Conservation (phyloP, 2,113 vertebrate genomes). For the Irena cyanogastra region DNA sequence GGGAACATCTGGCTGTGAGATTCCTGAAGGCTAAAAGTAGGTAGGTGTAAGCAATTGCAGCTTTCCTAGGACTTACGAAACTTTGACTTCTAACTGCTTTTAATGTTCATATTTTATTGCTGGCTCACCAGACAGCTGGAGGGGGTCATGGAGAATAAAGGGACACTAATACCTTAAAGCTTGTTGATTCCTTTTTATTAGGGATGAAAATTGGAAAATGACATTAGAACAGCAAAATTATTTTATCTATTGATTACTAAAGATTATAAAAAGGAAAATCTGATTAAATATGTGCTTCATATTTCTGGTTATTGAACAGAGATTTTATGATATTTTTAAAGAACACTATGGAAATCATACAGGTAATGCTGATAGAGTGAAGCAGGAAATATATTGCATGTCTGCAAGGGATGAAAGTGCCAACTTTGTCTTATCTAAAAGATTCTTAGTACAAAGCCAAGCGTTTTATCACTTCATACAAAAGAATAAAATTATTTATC, state of each 20-base stretch:
- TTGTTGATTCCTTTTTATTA: constrained; percentile 22
- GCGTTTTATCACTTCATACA: background rate
- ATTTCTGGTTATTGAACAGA: background rate
- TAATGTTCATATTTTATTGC: background rate
- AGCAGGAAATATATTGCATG: background rate
- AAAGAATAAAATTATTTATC: background rate
- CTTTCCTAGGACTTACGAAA: background rate
- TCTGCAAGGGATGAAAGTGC: background rate
- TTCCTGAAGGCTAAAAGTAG: background rate
- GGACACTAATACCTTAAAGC: background rate
- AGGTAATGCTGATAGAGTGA: background rate
- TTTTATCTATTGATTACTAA: background rate
- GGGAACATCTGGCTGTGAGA: background rate
- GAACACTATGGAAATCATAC: background rate
- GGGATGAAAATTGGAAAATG: background rate
- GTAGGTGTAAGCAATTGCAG: background rate
- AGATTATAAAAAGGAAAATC: background rate
- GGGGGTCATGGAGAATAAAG: background rate
- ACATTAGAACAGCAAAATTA: background rate
- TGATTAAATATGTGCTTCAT: background rate
- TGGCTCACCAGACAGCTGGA: background rate
- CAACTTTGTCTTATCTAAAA: background rate
- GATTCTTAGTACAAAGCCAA: background rate
- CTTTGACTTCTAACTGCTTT: background rate
- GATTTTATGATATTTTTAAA: background rate